These are phyloP conservation scores for Eueides isabella DNA, from an alignment of 1,140 invertebrate genomes.

Conservation along the genomic window DNA sequence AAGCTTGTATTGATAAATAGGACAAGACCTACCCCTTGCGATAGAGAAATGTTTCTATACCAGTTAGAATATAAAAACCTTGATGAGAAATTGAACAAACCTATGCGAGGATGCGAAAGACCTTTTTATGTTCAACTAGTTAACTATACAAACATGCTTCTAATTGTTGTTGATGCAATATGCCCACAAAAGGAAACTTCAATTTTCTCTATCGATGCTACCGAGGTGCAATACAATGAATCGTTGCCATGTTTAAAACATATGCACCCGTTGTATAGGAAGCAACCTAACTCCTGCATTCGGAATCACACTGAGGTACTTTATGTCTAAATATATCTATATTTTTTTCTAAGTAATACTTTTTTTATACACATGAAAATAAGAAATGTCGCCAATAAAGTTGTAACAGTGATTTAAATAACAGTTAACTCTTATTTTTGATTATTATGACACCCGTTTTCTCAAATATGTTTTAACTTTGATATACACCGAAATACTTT, in stretches of 20 bases:
- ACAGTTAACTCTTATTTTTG: too few relatives aligned
- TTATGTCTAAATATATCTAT: not conserved
- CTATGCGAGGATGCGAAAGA: conserved; percentile 72
- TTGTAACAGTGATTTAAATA: too few relatives aligned
- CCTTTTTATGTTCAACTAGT: conserved; percentile 93
- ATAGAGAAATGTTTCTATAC: conserved; percentile 84
- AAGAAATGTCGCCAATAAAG: too few relatives aligned
- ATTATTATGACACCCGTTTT: too few relatives aligned
- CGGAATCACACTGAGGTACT: conserved; percentile 87
- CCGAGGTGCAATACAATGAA: conserved; percentile 85
- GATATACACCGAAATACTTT: too few relatives aligned
- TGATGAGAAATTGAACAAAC: conserved; percentile 68
- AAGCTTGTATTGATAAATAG: conserved; percentile 87
- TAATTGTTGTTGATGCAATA: conserved; percentile 89
- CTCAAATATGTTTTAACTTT: too few relatives aligned
- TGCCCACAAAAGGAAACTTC: conserved; percentile 81
- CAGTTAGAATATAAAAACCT: conserved; percentile 71
- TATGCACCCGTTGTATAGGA: conserved; percentile 83
- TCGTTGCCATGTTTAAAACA: conserved; percentile 86
- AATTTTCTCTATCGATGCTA: conserved; percentile 83
- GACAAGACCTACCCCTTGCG: conserved; percentile 90
- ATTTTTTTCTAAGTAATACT: too few relatives aligned
- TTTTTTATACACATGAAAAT: too few relatives aligned
- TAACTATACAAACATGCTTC: conserved; percentile 91
- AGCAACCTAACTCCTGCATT: conserved; percentile 86